A percentile compares a stretch with the other conserved stretches of the same genome.
Evolutionary conservation across 2,888 invertebrate species (phyloP).

Genomic region (Didymodactylos carnosus): DNA sequence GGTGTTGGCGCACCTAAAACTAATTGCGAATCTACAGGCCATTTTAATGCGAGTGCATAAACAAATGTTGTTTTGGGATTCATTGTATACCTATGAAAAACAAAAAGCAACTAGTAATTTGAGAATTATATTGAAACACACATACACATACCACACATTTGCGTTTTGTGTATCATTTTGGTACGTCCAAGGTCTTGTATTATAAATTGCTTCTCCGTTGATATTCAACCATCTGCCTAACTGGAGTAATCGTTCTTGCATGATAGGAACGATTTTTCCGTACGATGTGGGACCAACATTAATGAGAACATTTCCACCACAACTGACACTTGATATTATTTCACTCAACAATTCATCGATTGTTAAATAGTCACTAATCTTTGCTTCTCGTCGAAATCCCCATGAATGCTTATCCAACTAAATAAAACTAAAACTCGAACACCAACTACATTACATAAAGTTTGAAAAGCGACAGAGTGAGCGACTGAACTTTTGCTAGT

Average conservation of each 20-base stretch:
- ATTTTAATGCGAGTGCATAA: no score
- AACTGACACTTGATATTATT: slow-evolving; percentile 22
- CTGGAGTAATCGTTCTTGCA: slow-evolving; percentile 57
- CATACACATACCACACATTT: slow-evolving; percentile 52
- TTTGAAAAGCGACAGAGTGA: no score
- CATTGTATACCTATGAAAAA: no score
- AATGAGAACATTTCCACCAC: slow-evolving; percentile 50
- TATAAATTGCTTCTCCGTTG: slow-evolving; percentile 74
- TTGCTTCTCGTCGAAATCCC: slow-evolving; percentile 36
- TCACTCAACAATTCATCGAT: slow-evolving; percentile 27
- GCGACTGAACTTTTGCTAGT: no score
- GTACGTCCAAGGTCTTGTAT: slow-evolving; percentile 51
- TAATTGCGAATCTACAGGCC: no score
- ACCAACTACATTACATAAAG: no score
- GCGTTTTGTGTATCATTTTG: slow-evolving; percentile 55
- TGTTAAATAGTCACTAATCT: slow-evolving; percentile 22
- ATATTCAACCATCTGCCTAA: slow-evolving; percentile 57
- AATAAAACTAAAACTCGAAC: no score
- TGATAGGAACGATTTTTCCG: slow-evolving; percentile 63
- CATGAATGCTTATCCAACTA: slow-evolving; percentile 52
- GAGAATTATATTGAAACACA: no score
- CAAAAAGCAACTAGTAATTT: no score
- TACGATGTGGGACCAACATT: slow-evolving; percentile 75
- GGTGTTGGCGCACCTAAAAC: no score
- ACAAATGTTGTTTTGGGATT: no score